Evolutionary conservation across 2,888 invertebrate species (phyloP).

Genomic region (Incurvaria masculella): DNA sequence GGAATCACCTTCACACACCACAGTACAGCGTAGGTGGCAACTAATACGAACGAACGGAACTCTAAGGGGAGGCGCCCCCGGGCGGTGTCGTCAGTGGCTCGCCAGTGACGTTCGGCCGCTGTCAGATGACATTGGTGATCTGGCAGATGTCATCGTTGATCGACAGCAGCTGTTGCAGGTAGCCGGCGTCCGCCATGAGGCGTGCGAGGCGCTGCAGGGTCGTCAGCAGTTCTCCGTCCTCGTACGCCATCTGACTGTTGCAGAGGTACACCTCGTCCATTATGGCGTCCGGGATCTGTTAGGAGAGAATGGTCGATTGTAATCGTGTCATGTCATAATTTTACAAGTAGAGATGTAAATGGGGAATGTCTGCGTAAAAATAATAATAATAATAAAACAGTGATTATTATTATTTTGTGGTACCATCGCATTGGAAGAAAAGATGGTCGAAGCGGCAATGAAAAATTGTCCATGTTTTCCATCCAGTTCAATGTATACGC

Average conservation of each 20-base stretch:
- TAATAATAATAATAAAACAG: no score
- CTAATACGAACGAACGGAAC: background rate
- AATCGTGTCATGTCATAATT: background rate
- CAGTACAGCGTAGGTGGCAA: background rate
- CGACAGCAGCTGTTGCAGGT: conserved; percentile 70
- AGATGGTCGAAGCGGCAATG: no score
- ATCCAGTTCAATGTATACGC: no score
- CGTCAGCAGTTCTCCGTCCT: conserved; percentile 58
- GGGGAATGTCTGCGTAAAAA: background rate
- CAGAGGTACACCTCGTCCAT: conserved; percentile 63
- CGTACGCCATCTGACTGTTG: conserved; percentile 70
- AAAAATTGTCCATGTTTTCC: no score
- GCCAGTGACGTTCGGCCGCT: conserved; percentile 5
- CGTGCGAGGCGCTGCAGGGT: conserved; percentile 64
- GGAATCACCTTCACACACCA: background rate
- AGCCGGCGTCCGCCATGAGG: conserved; percentile 67
- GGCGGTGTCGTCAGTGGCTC: no score
- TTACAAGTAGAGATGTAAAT: background rate
- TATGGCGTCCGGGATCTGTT: conserved; percentile 61
- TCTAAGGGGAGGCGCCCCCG: background rate
- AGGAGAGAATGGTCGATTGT: conserved; percentile 4
- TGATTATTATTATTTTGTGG: background rate
- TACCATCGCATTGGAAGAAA: no score
- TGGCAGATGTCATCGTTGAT: conserved; percentile 80
- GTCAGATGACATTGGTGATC: conserved; percentile 64